Evolutionary conservation across 2,888 invertebrate species (phyloP).

Genomic region (Agonopterix subpropinquella): DNA sequence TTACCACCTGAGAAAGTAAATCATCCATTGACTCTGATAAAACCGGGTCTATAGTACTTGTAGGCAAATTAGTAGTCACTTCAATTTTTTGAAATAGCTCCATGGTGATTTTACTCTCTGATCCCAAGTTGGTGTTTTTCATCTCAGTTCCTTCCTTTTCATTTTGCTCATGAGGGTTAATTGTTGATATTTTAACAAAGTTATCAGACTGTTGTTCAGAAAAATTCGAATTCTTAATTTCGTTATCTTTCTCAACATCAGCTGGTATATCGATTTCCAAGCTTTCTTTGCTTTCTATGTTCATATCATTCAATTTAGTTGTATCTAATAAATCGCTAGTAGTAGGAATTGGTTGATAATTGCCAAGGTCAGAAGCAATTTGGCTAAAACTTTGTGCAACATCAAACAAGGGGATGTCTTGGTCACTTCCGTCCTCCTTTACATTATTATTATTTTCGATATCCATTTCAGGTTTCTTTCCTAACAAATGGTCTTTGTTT

Average conservation of each 20-base stretch:
- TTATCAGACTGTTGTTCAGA: slow-evolving; percentile 32
- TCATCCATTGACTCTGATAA: slow-evolving; percentile 66
- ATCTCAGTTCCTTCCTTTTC: slow-evolving; percentile 4
- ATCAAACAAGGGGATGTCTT: slow-evolving; percentile 50
- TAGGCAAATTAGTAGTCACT: slow-evolving; percentile 14
- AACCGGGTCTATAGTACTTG: slow-evolving; percentile 48
- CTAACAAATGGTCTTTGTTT: slow-evolving; percentile 14
- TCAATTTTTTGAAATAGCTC: slow-evolving; percentile 16
- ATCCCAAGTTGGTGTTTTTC: not conserved
- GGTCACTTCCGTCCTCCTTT: slow-evolving; percentile 24
- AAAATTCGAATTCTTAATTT: slow-evolving; percentile 10
- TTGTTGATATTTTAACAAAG: slow-evolving; percentile 58
- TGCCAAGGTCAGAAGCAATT: slow-evolving; percentile 65
- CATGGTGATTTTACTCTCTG: slow-evolving; percentile 9
- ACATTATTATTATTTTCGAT: slow-evolving; percentile 14
- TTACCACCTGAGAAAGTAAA: slow-evolving; percentile 65
- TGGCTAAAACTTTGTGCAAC: slow-evolving; percentile 68
- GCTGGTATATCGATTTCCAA: slow-evolving; percentile 56
- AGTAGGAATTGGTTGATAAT: slow-evolving; percentile 51
- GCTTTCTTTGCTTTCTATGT: slow-evolving; percentile 63
- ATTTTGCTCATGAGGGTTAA: slow-evolving; percentile 40
- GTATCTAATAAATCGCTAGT: slow-evolving; percentile 44
- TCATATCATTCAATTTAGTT: slow-evolving; percentile 34
- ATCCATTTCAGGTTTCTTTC: slow-evolving; percentile 13
- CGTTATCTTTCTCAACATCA: slow-evolving; percentile 25